phyloP scores from a whole-genome alignment of 1,140 invertebrate species.

The Campoletis sonorensis region DNA sequence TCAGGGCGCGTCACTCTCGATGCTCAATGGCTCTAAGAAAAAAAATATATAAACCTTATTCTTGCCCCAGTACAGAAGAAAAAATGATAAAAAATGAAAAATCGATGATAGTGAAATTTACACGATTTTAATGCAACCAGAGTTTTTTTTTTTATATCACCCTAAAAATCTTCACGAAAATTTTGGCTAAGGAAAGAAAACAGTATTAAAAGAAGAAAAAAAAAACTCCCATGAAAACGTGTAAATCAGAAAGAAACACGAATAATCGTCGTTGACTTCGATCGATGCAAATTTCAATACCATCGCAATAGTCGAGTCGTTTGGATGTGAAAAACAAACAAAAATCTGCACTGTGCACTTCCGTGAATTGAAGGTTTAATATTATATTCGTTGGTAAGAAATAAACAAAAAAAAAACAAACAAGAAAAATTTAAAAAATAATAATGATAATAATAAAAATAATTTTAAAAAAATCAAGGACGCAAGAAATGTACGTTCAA shows the following conservation, averaged over 20 bases:
- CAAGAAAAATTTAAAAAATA: not conserved
- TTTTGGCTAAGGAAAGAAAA: no score
- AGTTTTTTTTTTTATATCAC: no score
- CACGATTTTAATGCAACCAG: constrained; percentile 22
- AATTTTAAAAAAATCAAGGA: not conserved
- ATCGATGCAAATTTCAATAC: no score
- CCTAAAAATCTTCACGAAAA: no score
- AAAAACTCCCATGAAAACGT: no score
- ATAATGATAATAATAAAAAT: no score
- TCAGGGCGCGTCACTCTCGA: constrained; percentile 34
- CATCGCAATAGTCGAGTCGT: not conserved
- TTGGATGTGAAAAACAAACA: constrained; percentile 47
- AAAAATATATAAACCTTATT: constrained; percentile 22
- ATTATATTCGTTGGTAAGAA: constrained; percentile 16
- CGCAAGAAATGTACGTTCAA: constrained; percentile 13
- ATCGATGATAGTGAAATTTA: constrained; percentile 37
- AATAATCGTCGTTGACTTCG: no score
- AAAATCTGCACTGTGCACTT: constrained; percentile 73
- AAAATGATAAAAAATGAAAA: not conserved
- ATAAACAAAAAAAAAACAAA: constrained; percentile 20
- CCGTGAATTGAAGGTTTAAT: constrained; percentile 71
- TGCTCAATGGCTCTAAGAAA: constrained; percentile 61
- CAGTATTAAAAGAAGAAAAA: no score
- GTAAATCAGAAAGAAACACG: no score
- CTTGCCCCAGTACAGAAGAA: constrained; percentile 6